Percentiles rank a stretch among this genome's conserved stretches.
Conservation (phyloP, 2,797 vertebrate species). For the Sebastes diploproa region DNA sequence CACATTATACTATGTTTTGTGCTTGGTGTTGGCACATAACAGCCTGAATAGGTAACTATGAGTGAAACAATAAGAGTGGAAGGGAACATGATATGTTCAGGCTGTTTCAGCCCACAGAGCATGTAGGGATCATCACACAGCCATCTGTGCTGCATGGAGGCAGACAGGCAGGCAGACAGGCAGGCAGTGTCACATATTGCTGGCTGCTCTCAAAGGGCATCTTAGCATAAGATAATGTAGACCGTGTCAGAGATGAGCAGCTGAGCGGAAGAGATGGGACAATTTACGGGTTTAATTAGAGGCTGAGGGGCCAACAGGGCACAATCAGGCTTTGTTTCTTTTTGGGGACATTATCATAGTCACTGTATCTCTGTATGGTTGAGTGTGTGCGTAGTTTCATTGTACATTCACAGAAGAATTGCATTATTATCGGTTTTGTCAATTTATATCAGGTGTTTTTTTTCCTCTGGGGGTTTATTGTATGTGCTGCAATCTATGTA, state of each 20-base stretch:
- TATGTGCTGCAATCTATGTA: not conserved
- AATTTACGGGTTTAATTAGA: slow-evolving; percentile 69
- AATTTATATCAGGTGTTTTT: not conserved
- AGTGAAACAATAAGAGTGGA: slow-evolving; percentile 23
- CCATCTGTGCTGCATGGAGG: slow-evolving; percentile 56
- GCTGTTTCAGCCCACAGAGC: slow-evolving; percentile 45
- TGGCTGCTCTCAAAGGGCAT: slow-evolving; percentile 62
- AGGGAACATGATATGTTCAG: slow-evolving; percentile 58
- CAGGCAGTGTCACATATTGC: slow-evolving; percentile 13
- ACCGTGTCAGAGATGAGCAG: slow-evolving; percentile 56
- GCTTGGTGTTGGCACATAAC: not conserved
- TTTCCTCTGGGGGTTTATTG: not conserved
- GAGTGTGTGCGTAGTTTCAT: not conserved
- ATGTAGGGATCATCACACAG: slow-evolving; percentile 43
- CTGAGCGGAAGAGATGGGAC: slow-evolving; percentile 65
- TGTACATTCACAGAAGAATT: not conserved
- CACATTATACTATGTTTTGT: not conserved
- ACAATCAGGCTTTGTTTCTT: slow-evolving; percentile 56
- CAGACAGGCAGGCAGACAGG: slow-evolving; percentile 12
- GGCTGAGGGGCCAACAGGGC: not conserved
- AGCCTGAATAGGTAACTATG: not conserved
- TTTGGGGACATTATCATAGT: not conserved
- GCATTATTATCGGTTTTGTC: not conserved
- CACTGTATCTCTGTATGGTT: not conserved
- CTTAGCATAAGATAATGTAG: slow-evolving; percentile 48